phyloP scores from a whole-genome alignment of 2,113 vertebrate genomes.

The Oreotrochilus melanogaster region DNA sequence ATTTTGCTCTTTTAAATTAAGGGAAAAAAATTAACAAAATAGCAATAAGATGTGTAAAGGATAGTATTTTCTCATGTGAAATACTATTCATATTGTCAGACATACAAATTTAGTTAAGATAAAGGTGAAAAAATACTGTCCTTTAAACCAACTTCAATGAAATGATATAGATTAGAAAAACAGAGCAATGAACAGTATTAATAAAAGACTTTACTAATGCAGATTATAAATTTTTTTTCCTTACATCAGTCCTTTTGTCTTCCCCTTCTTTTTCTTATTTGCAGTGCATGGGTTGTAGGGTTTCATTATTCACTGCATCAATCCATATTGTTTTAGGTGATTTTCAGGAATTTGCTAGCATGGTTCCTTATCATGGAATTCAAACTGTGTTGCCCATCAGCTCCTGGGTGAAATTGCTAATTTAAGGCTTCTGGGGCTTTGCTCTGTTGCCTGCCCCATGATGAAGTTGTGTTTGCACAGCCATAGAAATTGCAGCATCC shows the following conservation, averaged over 20 bases:
- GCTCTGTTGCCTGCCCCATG: neutral
- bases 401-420: neutral
- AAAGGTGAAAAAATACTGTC: neutral
- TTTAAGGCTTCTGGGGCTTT: neutral
- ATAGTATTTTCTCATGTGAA: neutral
- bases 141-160: neutral
- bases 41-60: neutral
- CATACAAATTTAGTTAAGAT: neutral
- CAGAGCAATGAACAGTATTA: neutral
- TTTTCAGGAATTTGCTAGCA: neutral
- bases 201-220: neutral
- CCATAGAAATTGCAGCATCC: neutral
- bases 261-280: neutral
- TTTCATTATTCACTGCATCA: neutral
- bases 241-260: neutral
- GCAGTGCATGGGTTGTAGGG: neutral
- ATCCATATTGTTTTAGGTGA: neutral
- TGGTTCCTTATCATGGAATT: neutral
- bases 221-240: neutral
- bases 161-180: neutral
- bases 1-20: neutral
- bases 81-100: neutral
- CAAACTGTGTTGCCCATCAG: neutral
- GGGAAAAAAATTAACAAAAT: neutral
- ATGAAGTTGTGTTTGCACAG: neutral